Base-by-base conservation (phyloP, 2,113 vertebrate genomes). In the Dinomys branickii region DNA sequence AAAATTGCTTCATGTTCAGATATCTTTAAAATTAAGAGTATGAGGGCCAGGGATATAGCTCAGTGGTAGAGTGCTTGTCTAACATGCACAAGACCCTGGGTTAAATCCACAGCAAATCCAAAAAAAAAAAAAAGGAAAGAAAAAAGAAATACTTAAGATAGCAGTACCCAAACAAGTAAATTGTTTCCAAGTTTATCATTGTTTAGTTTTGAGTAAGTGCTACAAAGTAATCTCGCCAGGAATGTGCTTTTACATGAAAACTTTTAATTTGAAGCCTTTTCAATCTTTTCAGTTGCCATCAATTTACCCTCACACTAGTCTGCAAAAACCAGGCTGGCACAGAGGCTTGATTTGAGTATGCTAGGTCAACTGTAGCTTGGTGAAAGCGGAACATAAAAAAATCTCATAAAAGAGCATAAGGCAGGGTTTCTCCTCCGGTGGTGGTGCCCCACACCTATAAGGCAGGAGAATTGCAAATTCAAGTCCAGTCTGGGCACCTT, bases 341-440 rank as follows among this genome's bases (percentile, higher is more conserved):
- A 85, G 84, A 96, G 61, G 80, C 30, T 73, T 81, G 30, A 88
- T 83, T 78, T 73, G 75, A 81, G 28, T 96, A 84, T 92, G 81
- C 50, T 73, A 47, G 17, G 33, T 88, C 33, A 94, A 0, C 69
- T 94, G 8, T 94, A 65, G 28, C 88, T 96, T 96, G 77, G 77
- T 84, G 82, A 96, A 87, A 96, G 41, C 67, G 59, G 22, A 93
- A 90, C 54, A 20, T 92, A 35, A 92, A 95, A 95, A 59, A 84
- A 22, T 69, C 59, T 95, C 63, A 52, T 77, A 80, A 61, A 84
- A 65, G 8, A 83, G n/a, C 47, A 56, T 63, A 58, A 80, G 77
- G 20, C 47, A 52, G n/a, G 38, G 47, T 47, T 77, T 47, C 12
- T 77, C 26, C 73, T 41, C 41, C 16, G 26, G 73, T 12, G 2